Conservation (phyloP, 2,888 invertebrate genomes). For the Zhuqinia jingwanae region DNA sequence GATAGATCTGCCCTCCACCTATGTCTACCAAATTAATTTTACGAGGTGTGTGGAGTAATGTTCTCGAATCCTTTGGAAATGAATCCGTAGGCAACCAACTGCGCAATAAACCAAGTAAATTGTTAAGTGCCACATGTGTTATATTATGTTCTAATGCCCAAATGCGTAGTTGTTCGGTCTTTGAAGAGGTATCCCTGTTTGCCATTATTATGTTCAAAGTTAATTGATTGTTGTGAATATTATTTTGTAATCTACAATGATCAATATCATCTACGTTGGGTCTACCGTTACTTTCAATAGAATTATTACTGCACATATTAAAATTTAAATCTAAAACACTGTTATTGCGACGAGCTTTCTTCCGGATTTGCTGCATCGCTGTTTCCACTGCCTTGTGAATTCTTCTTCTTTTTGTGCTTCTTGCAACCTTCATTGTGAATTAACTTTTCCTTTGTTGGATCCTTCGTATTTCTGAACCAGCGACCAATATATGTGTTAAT, state of each 20-base stretch:
- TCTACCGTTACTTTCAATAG: too few species aligned
- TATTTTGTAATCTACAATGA: too few species aligned
- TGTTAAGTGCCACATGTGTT: conserved; percentile 18
- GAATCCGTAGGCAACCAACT: conserved; percentile 3
- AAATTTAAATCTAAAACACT: too few species aligned
- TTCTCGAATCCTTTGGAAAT: conserved; percentile 51
- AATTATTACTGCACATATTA: too few species aligned
- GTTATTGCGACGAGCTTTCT: neutral
- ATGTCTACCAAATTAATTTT: neutral
- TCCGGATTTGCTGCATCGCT: neutral
- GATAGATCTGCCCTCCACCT: conserved; percentile 28
- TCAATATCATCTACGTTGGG: too few species aligned
- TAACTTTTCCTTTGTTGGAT: neutral
- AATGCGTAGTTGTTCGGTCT: neutral
- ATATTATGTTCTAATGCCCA: conserved; percentile 58
- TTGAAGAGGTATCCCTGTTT: too few species aligned
- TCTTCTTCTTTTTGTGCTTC: conserved; percentile 18
- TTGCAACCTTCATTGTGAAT: neutral
- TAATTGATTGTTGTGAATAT: too few species aligned
- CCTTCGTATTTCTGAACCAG: conserved; percentile 28
- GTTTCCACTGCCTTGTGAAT: neutral
- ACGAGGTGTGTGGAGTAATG: conserved; percentile 38
- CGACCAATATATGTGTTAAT: conserved; percentile 23
- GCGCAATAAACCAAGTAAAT: conserved; percentile 36
- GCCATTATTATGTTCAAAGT: too few species aligned